Evolutionary conservation across 2,113 vertebrate species (phyloP), one percentile per base, ranked within the genome.

Genomic region (Thryonomys swinderianus): DNA sequence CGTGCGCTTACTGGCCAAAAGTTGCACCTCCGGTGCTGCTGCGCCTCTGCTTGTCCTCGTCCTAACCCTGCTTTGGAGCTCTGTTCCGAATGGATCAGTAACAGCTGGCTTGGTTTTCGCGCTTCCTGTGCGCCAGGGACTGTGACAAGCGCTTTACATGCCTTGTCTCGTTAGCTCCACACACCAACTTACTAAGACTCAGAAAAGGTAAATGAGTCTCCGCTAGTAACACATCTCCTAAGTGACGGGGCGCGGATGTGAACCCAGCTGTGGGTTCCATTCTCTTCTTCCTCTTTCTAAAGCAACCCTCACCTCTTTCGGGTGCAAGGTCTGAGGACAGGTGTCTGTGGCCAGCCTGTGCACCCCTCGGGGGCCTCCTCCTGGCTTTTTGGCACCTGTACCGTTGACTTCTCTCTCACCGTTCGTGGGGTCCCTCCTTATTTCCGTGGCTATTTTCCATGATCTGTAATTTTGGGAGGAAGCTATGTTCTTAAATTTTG

Each of bases 1-100:
- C 97, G 51, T 85, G 98, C 86, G 97, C 53, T 2, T 27, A 20
- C 37, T 45, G 0, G 1, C 81, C 66, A 2, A 61, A 90, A 64
- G 90, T 45, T 94, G 1, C 7, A 13, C 57, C 0, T 45, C 32
- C 10, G 11, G 55, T 16, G 30, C 83, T 83, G 76, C 1, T 7
- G 40, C 14, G 0, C 13, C 67, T 48, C 5, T 64, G 37, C 2
- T 9, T 27, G 90, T 27, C 20, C 25, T 21, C n/a, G 0, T 27
- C 25, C 13, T 67, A 48, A 27, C 37, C 20, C 18, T 18, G 12
- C 13, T 25, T 62, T 6, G 73, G 34, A 0, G 73, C 91, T 67
- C 71, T 27, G 0, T 42, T 71, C 30, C 78, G 4, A 6, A 9
- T 20, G 0, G 1, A 40, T 66, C 53, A 37, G 81, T 59, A 42